A percentile compares a stretch with the other conserved stretches of the same genome.
phyloP scores from a whole-genome alignment of 2,797 vertebrate species.

The Morus bassanus region DNA sequence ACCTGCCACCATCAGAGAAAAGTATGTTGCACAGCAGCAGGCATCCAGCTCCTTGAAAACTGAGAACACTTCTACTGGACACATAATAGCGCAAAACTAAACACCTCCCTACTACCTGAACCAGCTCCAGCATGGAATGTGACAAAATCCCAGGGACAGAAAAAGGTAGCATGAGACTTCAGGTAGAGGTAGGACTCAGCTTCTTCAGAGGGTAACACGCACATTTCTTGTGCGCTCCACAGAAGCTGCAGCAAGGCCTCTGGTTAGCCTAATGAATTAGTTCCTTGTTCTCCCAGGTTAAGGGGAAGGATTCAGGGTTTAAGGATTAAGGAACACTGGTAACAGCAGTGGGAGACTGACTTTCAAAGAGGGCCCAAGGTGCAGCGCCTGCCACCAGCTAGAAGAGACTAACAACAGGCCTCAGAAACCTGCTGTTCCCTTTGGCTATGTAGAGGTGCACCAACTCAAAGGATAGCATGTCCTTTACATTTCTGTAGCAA shows the following conservation, averaged over 20 bases:
- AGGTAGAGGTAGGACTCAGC: not conserved
- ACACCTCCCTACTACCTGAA: not conserved
- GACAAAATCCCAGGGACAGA: not conserved
- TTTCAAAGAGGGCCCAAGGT: not conserved
- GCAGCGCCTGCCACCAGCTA: not conserved
- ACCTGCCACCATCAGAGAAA: too few relatives aligned
- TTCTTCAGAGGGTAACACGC: accelerated
- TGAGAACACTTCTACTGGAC: not conserved
- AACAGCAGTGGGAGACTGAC: not conserved
- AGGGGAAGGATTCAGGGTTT: not conserved
- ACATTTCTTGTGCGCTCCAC: not conserved
- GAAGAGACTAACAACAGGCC: not conserved
- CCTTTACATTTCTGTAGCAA: not conserved
- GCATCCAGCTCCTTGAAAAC: not conserved
- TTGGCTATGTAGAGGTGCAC: not conserved
- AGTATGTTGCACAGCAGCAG: not conserved
- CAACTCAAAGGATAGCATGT: not conserved
- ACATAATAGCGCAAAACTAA: not conserved
- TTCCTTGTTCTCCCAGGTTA: not conserved
- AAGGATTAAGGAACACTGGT: not conserved
- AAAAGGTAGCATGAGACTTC: accelerated
- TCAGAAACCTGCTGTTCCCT: not conserved
- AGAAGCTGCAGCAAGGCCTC: not conserved
- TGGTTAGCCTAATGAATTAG: not conserved
- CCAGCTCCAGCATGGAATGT: not conserved